A percentile compares a stretch with the other conserved stretches of the same genome.
Evolutionary conservation across 2,797 vertebrate genomes (phyloP).

Genomic region (Catostomus latipinnis): DNA sequence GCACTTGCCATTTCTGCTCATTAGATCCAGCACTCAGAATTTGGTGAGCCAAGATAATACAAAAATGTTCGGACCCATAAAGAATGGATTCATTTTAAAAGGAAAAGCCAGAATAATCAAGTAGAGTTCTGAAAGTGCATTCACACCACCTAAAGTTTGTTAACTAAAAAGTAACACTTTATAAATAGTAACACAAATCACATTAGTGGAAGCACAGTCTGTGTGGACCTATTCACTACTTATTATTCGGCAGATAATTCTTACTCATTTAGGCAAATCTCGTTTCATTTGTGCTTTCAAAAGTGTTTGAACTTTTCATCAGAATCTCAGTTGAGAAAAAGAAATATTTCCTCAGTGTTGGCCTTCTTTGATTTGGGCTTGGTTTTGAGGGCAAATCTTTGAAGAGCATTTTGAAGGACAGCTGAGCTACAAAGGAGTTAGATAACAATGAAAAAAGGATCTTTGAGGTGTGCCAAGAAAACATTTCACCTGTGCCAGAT

Average conservation of each 20-base stretch:
- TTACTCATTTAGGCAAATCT: too few species aligned
- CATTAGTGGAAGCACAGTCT: not conserved
- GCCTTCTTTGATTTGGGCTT: not conserved
- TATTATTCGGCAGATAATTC: too few species aligned
- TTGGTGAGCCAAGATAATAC: not conserved
- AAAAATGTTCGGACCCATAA: not conserved
- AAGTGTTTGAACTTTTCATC: not conserved
- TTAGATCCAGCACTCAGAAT: conserved; percentile 40
- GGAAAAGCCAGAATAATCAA: not conserved
- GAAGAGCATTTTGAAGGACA: not conserved
- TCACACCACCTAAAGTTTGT: not conserved
- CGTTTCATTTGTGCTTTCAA: too few species aligned
- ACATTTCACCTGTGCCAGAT: conserved; percentile 36
- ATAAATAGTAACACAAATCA: not conserved
- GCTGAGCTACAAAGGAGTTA: conserved; percentile 15
- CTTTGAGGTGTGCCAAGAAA: conserved; percentile 14
- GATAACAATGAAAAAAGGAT: conserved; percentile 18
- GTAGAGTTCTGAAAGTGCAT: not conserved
- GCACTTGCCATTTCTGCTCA: conserved; percentile 24
- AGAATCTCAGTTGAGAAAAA: not conserved
- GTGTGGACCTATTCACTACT: not conserved
- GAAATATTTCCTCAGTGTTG: not conserved
- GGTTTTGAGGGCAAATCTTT: not conserved
- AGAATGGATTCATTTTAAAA: conserved; percentile 21
- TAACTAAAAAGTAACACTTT: too few species aligned